Conservation (phyloP, 2,888 invertebrate species). For the Eurois occulta region DNA sequence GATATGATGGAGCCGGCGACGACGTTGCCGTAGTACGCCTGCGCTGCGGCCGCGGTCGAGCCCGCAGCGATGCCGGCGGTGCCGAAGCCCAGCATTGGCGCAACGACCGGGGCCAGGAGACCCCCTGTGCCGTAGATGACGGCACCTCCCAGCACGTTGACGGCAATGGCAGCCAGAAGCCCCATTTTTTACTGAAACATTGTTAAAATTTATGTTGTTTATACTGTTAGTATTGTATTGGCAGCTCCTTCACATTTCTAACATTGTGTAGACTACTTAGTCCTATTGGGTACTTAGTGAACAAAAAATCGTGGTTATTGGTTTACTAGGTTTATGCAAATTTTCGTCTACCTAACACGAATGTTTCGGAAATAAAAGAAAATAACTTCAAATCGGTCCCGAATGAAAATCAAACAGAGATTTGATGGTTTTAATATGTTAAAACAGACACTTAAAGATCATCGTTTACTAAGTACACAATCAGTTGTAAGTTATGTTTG, state of each 20-base stretch:
- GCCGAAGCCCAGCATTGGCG: slow-evolving; percentile 80
- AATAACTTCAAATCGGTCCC: not conserved
- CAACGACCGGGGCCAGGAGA: slow-evolving; percentile 74
- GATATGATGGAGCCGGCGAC: slow-evolving; percentile 82
- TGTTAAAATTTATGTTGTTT: not conserved
- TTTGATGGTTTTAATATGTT: not conserved
- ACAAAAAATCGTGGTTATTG: not conserved
- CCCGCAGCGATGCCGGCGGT: slow-evolving; percentile 79
- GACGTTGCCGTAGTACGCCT: slow-evolving; percentile 82
- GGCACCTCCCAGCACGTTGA: slow-evolving; percentile 76
- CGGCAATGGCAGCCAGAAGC: slow-evolving; percentile 74
- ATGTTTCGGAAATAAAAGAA: too few species aligned
- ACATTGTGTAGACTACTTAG: not conserved
- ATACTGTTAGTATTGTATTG: not conserved
- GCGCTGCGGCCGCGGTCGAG: slow-evolving; percentile 80
- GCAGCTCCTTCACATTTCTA: not conserved
- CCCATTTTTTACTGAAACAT: slow-evolving; percentile 73
- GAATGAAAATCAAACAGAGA: not conserved
- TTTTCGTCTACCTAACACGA: too few species aligned
- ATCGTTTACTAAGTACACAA: too few species aligned
- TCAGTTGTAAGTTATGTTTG: too few species aligned
- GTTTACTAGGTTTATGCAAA: too few species aligned
- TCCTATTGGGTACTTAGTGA: not conserved
- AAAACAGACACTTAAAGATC: too few species aligned
- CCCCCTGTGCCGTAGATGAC: slow-evolving; percentile 81